A percentile compares a stretch with the other conserved stretches of the same genome.
phyloP scores from a whole-genome alignment of 92 coral and sea anemone species.

The Phenganax stokvisi region DNA sequence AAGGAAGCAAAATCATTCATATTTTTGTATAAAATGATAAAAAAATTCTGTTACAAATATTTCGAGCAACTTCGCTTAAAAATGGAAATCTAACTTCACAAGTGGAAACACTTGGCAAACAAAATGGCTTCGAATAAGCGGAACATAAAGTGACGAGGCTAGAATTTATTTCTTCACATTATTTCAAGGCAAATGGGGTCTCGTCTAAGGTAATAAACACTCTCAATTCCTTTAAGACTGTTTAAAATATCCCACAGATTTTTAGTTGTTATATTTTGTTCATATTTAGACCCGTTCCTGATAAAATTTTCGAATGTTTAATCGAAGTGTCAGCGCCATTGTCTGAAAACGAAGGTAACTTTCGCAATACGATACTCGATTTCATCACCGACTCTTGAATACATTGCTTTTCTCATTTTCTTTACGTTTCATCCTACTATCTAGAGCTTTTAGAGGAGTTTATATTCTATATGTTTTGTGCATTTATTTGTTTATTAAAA shows the following conservation, averaged over 20 bases:
- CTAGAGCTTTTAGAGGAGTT: neutral
- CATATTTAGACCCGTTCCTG: slow-evolving; percentile 66
- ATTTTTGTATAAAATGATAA: too few relatives aligned
- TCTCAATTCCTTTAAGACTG: neutral
- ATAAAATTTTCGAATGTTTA: slow-evolving; percentile 76
- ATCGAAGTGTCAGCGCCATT: slow-evolving; percentile 82
- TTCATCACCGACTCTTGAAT: neutral
- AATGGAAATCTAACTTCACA: neutral
- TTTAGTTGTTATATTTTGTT: slow-evolving; percentile 18
- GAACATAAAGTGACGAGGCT: slow-evolving; percentile 27
- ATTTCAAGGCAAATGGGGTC: slow-evolving; percentile 72
- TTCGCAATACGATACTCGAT: slow-evolving; percentile 22
- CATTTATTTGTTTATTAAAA: too few relatives aligned
- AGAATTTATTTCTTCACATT: neutral
- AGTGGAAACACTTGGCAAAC: slow-evolving; percentile 36
- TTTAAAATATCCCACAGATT: neutral
- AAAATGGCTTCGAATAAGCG: slow-evolving; percentile 57
- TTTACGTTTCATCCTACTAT: neutral
- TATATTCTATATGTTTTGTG: neutral
- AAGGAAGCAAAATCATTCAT: too few relatives aligned
- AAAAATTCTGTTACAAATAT: too few relatives aligned
- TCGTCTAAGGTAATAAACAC: slow-evolving; percentile 66
- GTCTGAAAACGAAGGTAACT: slow-evolving; percentile 32
- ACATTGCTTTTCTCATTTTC: neutral
- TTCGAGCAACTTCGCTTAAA: neutral